Conservation (phyloP, 2,888 invertebrate genomes). For the Aporophyla nigra region DNA sequence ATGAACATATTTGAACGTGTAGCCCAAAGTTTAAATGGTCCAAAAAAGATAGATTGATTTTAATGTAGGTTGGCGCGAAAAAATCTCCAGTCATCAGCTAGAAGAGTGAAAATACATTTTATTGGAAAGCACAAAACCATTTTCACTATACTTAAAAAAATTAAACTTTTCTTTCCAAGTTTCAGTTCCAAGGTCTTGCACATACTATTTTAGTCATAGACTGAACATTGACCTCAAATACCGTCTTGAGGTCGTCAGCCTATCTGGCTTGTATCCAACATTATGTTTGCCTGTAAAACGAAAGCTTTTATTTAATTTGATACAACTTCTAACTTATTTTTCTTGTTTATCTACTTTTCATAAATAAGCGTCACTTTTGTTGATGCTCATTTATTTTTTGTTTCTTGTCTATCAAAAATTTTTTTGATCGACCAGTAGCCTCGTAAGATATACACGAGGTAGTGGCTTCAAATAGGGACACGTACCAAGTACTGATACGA, state of each 20-base stretch:
- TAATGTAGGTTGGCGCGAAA: neutral
- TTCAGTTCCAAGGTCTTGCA: neutral
- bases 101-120: neutral
- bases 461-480: neutral
- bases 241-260: neutral
- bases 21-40: neutral
- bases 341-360: neutral
- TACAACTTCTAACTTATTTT: neutral
- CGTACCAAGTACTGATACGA: neutral
- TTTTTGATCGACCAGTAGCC: neutral
- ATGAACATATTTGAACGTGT: neutral
- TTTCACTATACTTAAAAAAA: neutral
- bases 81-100: too few species aligned
- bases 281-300: constrained; percentile 19
- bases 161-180: neutral
- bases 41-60: neutral
- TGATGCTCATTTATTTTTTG: neutral
- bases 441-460: too few species aligned
- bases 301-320: constrained; percentile 39
- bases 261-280: constrained; percentile 38
- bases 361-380: neutral
- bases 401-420: neutral
- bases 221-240: constrained; percentile 7
- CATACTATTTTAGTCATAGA: neutral
- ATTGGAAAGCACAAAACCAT: neutral